Evolutionary conservation across 1,140 invertebrate genomes (phyloP), one percentile per base, ranked within the genome.

Genomic region (Penaeus indicus): DNA sequence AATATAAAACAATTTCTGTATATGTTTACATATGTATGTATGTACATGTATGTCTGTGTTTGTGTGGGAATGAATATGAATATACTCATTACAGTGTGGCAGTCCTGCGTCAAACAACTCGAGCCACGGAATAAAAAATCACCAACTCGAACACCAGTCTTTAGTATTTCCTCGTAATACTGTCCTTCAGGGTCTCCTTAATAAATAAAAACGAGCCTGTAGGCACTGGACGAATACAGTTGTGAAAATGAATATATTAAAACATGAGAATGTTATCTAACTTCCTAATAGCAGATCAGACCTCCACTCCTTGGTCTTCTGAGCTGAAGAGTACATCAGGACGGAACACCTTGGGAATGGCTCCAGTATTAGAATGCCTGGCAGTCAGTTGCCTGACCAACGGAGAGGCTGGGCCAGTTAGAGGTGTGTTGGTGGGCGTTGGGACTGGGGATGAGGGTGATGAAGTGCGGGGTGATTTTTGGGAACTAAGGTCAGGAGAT

Each of bases 301-400:
- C 89, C 64, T 90, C 89, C 63, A 90, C 89, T 63, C 89, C 89
- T 60, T 90, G 84, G 61, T 90, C 89, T 84, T 90, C 89, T 47
- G 81, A 60, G 63, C 81, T 85, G 85, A 90, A 90, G n/a, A 90
- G 83, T 64, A 88, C 83, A 75, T 88, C 89, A 79, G 85, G 89
- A 27, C 77, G 89, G 75, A 90, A 90, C 61, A 90, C 85, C 81
- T 90, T 90, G 78, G 85, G 85, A 83, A 87, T 90, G 81, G 89
- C 85, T 84, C 85, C 85, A 87, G 85, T 90, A 63, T 47, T 85
- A 61, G 81, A 80, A 67, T 84, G 85, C 82, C 82, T 88, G 38
- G 84, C 80, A 67, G 84, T 78, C 27, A 89, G 54, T 84, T 89
- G 83, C 77, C 78, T 89, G 32, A 85, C 78, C 47, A 85, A n/a